Percentiles rank a stretch among this genome's conserved stretches.
These are phyloP conservation scores for Chamaetylas fuelleborni DNA, from an alignment of 2,113 vertebrate species.

Conservation along the genomic window DNA sequence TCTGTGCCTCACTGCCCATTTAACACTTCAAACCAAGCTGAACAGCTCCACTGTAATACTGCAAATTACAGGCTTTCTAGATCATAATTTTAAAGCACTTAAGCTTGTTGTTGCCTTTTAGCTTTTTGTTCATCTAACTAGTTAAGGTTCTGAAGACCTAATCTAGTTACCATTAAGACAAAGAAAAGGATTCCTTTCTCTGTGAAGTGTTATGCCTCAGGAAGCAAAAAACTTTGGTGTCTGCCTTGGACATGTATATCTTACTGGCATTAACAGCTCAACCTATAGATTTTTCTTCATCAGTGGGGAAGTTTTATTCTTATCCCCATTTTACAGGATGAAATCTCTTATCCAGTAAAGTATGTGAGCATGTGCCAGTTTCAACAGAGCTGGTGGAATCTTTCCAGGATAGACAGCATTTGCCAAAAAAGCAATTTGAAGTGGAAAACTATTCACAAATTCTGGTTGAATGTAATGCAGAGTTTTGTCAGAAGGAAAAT, in stretches of 20 bases:
- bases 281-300: constrained; percentile 2
- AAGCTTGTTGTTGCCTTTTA: neutral
- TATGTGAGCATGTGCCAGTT: constrained; percentile 54
- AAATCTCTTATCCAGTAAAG: constrained; percentile 45
- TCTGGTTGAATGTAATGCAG: constrained; percentile 30
- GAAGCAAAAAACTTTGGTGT: neutral
- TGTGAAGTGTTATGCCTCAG: neutral
- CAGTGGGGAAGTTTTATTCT: constrained; percentile 25
- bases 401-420: constrained; percentile 28
- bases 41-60: neutral
- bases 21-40: neutral
- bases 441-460: constrained; percentile 47
- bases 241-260: neutral
- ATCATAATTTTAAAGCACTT: neutral
- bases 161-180: constrained; percentile 11
- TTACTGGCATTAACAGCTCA: neutral
- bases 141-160: constrained; percentile 2
- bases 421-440: constrained; percentile 54
- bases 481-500: constrained; percentile 32
- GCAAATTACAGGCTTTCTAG: neutral
- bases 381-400: constrained; percentile 53
- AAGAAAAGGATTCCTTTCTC: neutral
- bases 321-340: constrained; percentile 39
- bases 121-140: constrained; percentile 1
- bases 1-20: neutral